These are phyloP conservation scores for Pterobdella sp. DNA, from an alignment of 2,888 invertebrate genomes.

Conservation along the genomic window DNA sequence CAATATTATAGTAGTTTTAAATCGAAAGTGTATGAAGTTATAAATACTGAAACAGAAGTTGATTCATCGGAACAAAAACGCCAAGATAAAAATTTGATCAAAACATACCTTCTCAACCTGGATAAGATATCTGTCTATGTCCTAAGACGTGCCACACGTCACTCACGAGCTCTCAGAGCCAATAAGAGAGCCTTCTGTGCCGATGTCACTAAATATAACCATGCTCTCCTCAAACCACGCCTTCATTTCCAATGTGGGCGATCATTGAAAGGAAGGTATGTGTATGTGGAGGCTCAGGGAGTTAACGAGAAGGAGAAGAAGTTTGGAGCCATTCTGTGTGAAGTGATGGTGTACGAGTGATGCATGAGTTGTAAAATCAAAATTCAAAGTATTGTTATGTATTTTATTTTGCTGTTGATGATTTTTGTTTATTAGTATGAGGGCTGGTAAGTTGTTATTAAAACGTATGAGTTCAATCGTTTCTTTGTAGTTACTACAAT, in stretches of 20 bases:
- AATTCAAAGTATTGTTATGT: no score
- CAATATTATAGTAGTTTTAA: neutral
- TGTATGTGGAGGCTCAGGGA: constrained; percentile 55
- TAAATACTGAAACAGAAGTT: no score
- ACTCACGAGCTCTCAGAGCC: constrained; percentile 35
- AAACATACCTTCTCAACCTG: constrained; percentile 29
- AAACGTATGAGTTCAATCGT: no score
- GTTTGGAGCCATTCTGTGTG: constrained; percentile 55
- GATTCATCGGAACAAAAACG: no score
- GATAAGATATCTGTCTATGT: constrained; percentile 31
- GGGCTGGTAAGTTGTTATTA: no score
- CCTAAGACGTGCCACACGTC: constrained; percentile 37
- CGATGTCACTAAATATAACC: constrained; percentile 53
- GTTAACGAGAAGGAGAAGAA: constrained; percentile 53
- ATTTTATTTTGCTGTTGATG: no score
- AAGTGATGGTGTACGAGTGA: constrained; percentile 53
- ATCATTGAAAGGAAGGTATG: constrained; percentile 52
- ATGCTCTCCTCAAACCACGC: constrained; percentile 52
- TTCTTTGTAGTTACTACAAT: no score
- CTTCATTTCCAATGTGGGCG: constrained; percentile 53
- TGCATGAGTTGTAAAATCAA: no score
- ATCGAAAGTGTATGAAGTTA: no score
- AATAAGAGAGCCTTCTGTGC: constrained; percentile 47
- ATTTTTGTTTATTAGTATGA: no score
- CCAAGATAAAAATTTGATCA: neutral